Conservation (phyloP, 2,888 invertebrate species). For the Chaitophorus viminalis region DNA sequence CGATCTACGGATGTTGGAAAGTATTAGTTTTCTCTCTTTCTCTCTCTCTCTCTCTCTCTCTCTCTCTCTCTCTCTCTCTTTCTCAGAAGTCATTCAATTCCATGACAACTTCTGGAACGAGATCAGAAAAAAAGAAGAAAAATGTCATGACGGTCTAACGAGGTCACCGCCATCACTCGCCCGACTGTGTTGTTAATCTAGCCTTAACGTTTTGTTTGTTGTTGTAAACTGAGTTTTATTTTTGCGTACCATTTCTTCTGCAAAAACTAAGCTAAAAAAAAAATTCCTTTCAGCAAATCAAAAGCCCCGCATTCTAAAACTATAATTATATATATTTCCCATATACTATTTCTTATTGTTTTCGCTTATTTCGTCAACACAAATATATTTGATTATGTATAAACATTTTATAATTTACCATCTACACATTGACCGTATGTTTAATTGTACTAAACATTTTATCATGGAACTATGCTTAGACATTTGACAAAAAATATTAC, state of each 20-base stretch:
- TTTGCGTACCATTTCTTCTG: background rate
- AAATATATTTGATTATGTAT: background rate
- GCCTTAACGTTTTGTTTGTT: conserved; percentile 23
- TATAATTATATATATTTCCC: background rate
- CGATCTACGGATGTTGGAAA: too few relatives aligned
- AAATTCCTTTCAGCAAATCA: conserved; percentile 21
- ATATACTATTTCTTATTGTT: background rate
- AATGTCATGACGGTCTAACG: conserved; percentile 2
- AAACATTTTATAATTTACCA: too few relatives aligned
- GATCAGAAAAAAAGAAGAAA: conserved; percentile 9
- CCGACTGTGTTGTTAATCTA: conserved; percentile 13
- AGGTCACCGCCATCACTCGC: background rate
- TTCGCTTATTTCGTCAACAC: background rate
- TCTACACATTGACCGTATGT: too few relatives aligned
- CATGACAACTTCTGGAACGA: background rate
- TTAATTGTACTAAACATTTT: too few relatives aligned
- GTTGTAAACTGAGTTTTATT: conserved; percentile 27
- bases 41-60: background rate
- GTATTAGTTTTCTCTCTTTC: too few relatives aligned
- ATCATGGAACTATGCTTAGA: too few relatives aligned
- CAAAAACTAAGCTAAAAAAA: background rate
- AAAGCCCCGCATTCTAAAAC: background rate
- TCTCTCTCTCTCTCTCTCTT: too few relatives aligned
- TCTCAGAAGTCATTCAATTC: conserved; percentile 4
- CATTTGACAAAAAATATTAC: too few relatives aligned